Percentiles rank a stretch among this genome's conserved stretches.
These are phyloP conservation scores for Dendropsophus ebraccatus DNA, from an alignment of 2,113 vertebrate genomes.

Conservation along the genomic window DNA sequence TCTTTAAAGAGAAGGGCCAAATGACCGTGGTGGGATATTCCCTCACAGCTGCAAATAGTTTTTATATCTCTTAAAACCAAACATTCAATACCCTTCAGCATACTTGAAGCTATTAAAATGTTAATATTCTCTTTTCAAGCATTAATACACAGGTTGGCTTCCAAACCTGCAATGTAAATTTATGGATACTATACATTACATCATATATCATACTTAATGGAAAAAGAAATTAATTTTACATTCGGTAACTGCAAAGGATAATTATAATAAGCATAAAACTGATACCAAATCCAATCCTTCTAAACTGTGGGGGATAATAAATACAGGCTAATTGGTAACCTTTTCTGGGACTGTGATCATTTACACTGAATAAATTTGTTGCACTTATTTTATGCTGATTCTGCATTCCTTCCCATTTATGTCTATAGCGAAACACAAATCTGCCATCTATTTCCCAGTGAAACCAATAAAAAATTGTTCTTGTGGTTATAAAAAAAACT, in stretches of 20 bases:
- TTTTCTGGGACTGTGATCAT: background rate
- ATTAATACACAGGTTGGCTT: slow-evolving; percentile 39
- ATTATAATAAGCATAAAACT: slow-evolving; percentile 10
- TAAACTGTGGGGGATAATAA: background rate
- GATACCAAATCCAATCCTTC: slow-evolving; percentile 12
- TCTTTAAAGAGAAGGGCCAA: slow-evolving; percentile 51
- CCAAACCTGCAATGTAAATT: slow-evolving; percentile 30
- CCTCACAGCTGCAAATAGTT: slow-evolving; percentile 63
- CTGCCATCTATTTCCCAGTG: background rate
- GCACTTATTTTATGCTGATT: background rate
- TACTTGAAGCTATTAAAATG: slow-evolving; percentile 57
- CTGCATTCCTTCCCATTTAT: background rate
- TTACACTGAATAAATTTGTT: background rate
- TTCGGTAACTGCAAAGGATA: background rate
- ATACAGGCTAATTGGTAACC: background rate
- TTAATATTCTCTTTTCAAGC: slow-evolving; percentile 36
- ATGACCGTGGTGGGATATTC: slow-evolving; percentile 58
- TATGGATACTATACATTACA: slow-evolving; percentile 25
- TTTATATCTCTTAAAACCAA: slow-evolving; percentile 60
- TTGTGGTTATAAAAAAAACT: background rate
- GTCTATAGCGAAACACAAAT: background rate
- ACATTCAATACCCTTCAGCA: slow-evolving; percentile 54
- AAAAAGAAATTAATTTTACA: slow-evolving; percentile 11
- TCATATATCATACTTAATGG: slow-evolving; percentile 39
- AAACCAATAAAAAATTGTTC: background rate